Percentiles rank a stretch among this genome's conserved stretches.
Evolutionary conservation across 2,113 vertebrate genomes (phyloP).

Genomic region (Prietella phreatophila): DNA sequence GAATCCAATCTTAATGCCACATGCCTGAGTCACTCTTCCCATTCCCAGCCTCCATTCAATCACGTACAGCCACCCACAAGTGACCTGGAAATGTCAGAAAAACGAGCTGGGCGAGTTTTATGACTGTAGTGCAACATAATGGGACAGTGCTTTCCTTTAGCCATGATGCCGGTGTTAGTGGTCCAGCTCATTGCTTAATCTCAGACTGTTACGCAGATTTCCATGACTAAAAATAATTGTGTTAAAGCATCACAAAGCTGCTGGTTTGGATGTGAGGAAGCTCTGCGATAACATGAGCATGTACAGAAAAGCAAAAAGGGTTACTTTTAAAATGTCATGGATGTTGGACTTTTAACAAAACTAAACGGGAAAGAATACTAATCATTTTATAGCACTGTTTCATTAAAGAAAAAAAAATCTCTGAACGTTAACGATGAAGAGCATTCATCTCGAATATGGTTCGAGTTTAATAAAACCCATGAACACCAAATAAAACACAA

Average conservation of each 20-base stretch:
- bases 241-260: not conserved
- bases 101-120: constrained; percentile 16
- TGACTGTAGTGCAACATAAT: not conserved
- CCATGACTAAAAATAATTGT: not conserved
- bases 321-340: not conserved
- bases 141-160: not conserved
- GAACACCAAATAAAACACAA: not conserved
- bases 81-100: constrained; percentile 2
- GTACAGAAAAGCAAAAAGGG: not conserved
- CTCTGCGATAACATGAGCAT: not conserved
- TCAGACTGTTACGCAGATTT: not conserved
- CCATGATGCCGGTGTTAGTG: not conserved
- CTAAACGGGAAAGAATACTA: not conserved
- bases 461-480: not conserved
- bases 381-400: not conserved
- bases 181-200: not conserved
- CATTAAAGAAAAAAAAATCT: not conserved
- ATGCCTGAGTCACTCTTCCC: constrained; percentile 1
- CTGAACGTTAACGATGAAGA: not conserved
- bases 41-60: not conserved
- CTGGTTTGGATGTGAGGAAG: not conserved
- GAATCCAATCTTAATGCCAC: constrained; percentile 16
- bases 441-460: not conserved
- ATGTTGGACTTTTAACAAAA: not conserved
- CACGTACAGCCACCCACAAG: not conserved